These are phyloP conservation scores for Cladorhizidae sp. DNA, from an alignment of 37 sponge, comb jelly and placozoan genomes.

Conservation along the genomic window DNA sequence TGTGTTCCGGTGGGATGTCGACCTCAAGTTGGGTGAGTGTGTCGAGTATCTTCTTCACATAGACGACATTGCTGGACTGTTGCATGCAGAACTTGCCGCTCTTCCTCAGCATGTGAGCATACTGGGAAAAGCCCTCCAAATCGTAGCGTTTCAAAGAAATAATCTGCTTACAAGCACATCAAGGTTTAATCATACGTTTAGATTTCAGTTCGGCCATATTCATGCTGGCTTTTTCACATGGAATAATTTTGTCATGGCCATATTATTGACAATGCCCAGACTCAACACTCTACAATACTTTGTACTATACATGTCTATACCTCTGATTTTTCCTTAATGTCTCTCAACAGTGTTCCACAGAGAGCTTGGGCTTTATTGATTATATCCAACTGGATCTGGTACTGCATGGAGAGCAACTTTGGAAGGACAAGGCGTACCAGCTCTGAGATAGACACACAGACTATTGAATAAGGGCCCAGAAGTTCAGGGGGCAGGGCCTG, in stretches of 20 bases:
- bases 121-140: constrained; percentile 74
- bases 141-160: constrained; percentile 60
- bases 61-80: constrained; percentile 16
- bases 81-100: constrained; percentile 8
- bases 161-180: constrained; percentile 16
- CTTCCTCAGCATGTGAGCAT: constrained; percentile 40
- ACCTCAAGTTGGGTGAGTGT: constrained; percentile 6
- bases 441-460: constrained; percentile 12
- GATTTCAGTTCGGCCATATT: background rate
- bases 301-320: constrained; percentile 3
- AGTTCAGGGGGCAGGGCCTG: constrained; percentile 23
- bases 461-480: constrained; percentile 19
- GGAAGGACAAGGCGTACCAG: constrained; percentile 9
- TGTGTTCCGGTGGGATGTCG: constrained; percentile 23
- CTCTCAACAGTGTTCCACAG: constrained; percentile 32
- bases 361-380: constrained; percentile 4
- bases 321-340: constrained; percentile 15
- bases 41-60: constrained; percentile 11
- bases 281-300: background rate
- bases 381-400: constrained; percentile 1
- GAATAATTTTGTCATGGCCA: no score
- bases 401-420: constrained; percentile 12
- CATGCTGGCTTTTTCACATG: background rate
- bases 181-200: background rate
- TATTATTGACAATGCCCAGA: no score